Base-by-base conservation (phyloP, 35 echinoderm and acorn worm species). In the Stichopus chloronotus region DNA sequence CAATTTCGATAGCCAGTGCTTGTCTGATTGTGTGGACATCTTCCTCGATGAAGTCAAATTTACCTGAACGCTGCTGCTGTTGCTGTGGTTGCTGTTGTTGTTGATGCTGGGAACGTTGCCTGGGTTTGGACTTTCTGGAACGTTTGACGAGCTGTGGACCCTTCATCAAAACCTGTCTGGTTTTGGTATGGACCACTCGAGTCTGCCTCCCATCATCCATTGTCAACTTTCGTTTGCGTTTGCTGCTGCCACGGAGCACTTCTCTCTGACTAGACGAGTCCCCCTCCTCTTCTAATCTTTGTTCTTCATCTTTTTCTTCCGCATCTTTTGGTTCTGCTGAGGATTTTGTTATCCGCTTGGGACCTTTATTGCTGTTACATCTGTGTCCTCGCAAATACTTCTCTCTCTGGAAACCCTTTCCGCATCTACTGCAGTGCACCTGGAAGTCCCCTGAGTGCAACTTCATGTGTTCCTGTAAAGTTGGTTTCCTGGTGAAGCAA, bases 401-500 rank as follows among this genome's bases (percentile, higher is more conserved):
- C 76, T 93, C 92, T 55, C 95, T 87, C 55, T 87, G 93, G n/a
- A 95, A 99, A 21, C 95, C 97, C 85, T 99, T 99, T 22, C 92
- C 94, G 72, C 95, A 96, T 91, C 93, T 91, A 19, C 94, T 92
- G 69, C 97, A 99, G 20, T 90, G 92, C 12, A 95, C 84, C 14
- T 65, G 65, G 53, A 95, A 99, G 60, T 99, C 95, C n/a, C 96
- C 92, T 0, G 94, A 94, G 93, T 99, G 97, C 12, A 96, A 69
- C 72, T 91, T 84, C 87, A 92, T 91, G 89, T 96, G 95, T 90
- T 99, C 97, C 7, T 80, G 79, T 14, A 99, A 63, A 52, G 94
- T 94, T 12, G 95, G 94, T 77, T 88, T 91, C 2, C 95, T 69
- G 52, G 90, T 91, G 79, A 99, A 99, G 23, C 92, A 93, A 56